Evolutionary conservation across 1,140 invertebrate species (phyloP).

Genomic region (Rhynchophorus ferrugineus): DNA sequence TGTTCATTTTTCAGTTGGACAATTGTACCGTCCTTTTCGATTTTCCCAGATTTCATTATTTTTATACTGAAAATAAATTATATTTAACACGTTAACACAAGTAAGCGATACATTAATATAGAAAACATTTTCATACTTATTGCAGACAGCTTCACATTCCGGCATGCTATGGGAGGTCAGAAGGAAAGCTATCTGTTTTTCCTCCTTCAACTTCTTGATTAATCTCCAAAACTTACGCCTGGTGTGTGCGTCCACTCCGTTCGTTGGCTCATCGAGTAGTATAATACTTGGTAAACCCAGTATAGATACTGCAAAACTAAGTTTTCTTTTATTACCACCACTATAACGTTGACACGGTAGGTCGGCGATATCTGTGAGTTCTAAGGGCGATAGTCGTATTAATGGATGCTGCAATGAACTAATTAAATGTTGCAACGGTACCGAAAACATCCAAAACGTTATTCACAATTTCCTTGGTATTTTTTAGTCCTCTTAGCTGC

Average conservation of each 20-base stretch:
- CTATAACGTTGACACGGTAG: constrained; percentile 52
- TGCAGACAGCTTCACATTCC: constrained; percentile 75
- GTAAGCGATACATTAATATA: no score
- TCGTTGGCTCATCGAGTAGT: constrained; percentile 65
- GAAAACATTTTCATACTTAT: no score
- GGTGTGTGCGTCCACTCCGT: constrained; percentile 60
- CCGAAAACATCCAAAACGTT: constrained; percentile 50
- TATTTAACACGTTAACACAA: constrained; percentile 1
- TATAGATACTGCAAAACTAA: constrained; percentile 72
- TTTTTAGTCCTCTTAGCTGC: constrained; percentile 51
- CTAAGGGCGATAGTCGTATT: no score
- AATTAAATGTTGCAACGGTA: no score
- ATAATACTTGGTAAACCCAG: constrained; percentile 69
- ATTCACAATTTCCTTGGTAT: constrained; percentile 43
- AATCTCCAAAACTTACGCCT: constrained; percentile 57
- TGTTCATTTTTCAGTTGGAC: constrained; percentile 44
- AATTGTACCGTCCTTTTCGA: constrained; percentile 48
- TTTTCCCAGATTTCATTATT: constrained; percentile 73
- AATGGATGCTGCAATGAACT: no score
- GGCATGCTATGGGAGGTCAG: constrained; percentile 72
- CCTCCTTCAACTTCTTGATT: constrained; percentile 44
- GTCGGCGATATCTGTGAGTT: constrained; percentile 37
- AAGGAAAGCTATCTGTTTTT: constrained; percentile 46
- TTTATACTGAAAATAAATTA: constrained; percentile 48
- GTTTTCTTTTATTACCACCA: constrained; percentile 77